A percentile compares a stretch with the other conserved stretches of the same genome.
Conservation (phyloP, 2,113 vertebrate genomes). For the Tyto alba region DNA sequence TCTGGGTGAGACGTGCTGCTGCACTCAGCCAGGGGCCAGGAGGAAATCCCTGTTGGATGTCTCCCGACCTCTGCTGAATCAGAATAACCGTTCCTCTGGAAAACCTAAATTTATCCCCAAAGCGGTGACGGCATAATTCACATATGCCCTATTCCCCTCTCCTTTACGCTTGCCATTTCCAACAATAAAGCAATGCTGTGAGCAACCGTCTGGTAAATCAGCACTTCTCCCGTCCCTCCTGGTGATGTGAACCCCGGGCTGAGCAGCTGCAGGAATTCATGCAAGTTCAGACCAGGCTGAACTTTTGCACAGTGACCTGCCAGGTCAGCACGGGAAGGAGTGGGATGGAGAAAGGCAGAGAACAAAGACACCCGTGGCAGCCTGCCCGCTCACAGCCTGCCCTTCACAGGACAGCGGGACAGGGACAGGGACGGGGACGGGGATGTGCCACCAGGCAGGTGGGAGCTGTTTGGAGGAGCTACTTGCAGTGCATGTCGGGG, state of each 20-base stretch:
- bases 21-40: accelerated
- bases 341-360: not conserved
- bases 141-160: not conserved
- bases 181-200: not conserved
- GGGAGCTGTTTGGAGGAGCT: not conserved
- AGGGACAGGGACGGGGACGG: not conserved
- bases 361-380: not conserved
- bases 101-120: not conserved
- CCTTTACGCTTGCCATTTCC: not conserved
- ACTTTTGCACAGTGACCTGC: slow-evolving; percentile 42
- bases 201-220: not conserved
- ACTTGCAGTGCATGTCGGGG: accelerated
- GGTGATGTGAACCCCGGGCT: not conserved
- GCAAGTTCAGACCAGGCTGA: not conserved
- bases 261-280: not conserved
- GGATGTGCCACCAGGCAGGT: not conserved
- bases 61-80: not conserved
- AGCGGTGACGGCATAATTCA: not conserved
- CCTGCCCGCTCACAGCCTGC: not conserved
- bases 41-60: not conserved
- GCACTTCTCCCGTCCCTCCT: not conserved
- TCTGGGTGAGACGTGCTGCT: not conserved
- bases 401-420: accelerated
- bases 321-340: not conserved
- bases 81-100: not conserved